Base-by-base conservation (phyloP, 2,113 vertebrate genomes). In the Hippolais icterina region DNA sequence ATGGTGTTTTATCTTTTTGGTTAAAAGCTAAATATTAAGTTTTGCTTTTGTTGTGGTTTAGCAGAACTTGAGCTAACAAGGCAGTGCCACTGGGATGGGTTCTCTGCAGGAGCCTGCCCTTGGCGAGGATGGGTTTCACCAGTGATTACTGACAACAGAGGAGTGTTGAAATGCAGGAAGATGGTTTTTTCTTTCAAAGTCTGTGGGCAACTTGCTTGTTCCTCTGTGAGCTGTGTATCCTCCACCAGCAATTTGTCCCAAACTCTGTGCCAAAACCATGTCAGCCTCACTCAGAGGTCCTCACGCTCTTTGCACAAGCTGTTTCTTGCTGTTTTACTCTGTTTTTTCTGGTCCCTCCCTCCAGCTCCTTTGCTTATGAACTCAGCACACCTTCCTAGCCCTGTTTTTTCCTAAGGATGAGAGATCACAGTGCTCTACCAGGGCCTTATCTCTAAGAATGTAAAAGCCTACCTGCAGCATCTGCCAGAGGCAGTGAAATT, bases 211-310 rank as follows among this genome's bases (percentile, higher is more conserved):
- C 68, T 83, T 81, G 61, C 72, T 91, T 3, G 0, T 83, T 93
- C 49, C 83, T 83, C 54, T 77, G 1, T 4, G 47, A 81, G 50
- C 63, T 50, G 42, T 7, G 37, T 53, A 50, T 94, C 72, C 56
- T 92, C 83, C 44, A 94, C 81, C 69, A 93, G 89, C 91, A 87
- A 74, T 89, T 94, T 91, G 91, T 96, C 91, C 64, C 80, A 78
- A 63, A 66, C 39, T 66, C 68, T 22, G 4, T 70, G 83, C 93
- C 89, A 96, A 86, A 96, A 74, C 89, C 29, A 16, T 61, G 86
- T 56, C 87, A 86, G 68, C 76, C 50, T 77, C 28, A 5, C 59
- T 41, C 35, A 3, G 0, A 96, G 71, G 79, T 80, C 86, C 86
- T 95, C 86, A 27, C 0, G 1, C 61, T 88, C 53, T 60, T 39